phyloP scores from a whole-genome alignment of 2,113 vertebrate species.

The Phylloscopus trochilus region DNA sequence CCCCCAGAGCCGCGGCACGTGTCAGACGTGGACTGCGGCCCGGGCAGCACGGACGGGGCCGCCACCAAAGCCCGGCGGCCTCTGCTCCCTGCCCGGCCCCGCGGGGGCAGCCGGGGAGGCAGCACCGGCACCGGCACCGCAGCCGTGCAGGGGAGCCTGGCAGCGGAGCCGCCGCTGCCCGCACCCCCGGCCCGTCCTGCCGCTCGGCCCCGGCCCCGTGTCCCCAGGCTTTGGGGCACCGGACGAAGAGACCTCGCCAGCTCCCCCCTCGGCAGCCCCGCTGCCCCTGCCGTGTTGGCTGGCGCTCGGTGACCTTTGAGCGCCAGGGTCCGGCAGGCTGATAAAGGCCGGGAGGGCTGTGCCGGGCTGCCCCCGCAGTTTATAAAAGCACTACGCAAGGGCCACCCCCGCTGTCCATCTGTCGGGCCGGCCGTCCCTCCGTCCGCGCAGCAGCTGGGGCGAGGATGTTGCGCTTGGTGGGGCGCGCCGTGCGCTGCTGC shows the following conservation, averaged over 20 bases:
- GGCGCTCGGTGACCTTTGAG: slow-evolving; percentile 57
- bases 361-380: background rate
- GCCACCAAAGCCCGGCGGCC: fast-evolving
- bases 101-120: fast-evolving
- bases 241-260: fast-evolving
- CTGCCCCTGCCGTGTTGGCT: slow-evolving; percentile 3
- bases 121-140: fast-evolving
- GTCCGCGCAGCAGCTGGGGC: fast-evolving
- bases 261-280: background rate
- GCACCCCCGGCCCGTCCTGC: fast-evolving
- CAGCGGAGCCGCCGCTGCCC: fast-evolving
- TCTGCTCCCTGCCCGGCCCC: background rate
- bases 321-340: background rate
- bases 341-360: slow-evolving; percentile 55
- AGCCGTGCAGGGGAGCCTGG: fast-evolving
- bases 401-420: background rate
- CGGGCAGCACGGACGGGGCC: fast-evolving
- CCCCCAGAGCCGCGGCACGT: fast-evolving
- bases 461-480: slow-evolving; percentile 69
- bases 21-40: fast-evolving
- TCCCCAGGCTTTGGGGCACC: background rate
- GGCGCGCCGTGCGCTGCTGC: background rate
- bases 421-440: background rate
- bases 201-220: fast-evolving
- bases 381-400: slow-evolving; percentile 43